phyloP scores from a whole-genome alignment of 2,113 vertebrate genomes.

The Camelus dromedarius region DNA sequence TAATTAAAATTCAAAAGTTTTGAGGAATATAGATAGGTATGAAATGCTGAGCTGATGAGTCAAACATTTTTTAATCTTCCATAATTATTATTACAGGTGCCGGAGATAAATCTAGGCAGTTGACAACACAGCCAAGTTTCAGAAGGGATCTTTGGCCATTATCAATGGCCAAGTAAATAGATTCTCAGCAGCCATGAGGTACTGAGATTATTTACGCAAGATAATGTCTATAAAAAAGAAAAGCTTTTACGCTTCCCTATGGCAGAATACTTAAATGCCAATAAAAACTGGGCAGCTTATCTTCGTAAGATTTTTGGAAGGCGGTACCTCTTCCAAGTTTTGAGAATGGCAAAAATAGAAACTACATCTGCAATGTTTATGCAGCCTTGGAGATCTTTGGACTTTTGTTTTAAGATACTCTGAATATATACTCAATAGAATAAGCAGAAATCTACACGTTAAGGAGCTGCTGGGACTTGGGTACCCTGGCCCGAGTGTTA shows the following conservation, averaged over 20 bases:
- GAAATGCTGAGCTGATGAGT: not conserved
- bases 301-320: not conserved
- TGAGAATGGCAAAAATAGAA: not conserved
- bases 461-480: not conserved
- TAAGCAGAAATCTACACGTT: not conserved
- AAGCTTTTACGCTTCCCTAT: not conserved
- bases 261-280: not conserved
- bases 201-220: not conserved
- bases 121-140: not conserved
- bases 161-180: not conserved
- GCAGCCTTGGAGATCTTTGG: not conserved
- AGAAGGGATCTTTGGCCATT: not conserved
- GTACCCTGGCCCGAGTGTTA: not conserved
- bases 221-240: not conserved
- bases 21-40: not conserved
- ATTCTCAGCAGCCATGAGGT: not conserved
- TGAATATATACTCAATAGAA: not conserved
- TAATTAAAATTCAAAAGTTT: not conserved
- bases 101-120: not conserved
- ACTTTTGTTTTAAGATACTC: not conserved
- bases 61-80: not conserved
- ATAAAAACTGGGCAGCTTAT: not conserved
- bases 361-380: not conserved
- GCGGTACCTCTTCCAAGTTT: not conserved
- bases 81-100: not conserved